These are phyloP conservation scores for Yponomeuta malinellus DNA, from an alignment of 2,888 invertebrate genomes.

Conservation along the genomic window DNA sequence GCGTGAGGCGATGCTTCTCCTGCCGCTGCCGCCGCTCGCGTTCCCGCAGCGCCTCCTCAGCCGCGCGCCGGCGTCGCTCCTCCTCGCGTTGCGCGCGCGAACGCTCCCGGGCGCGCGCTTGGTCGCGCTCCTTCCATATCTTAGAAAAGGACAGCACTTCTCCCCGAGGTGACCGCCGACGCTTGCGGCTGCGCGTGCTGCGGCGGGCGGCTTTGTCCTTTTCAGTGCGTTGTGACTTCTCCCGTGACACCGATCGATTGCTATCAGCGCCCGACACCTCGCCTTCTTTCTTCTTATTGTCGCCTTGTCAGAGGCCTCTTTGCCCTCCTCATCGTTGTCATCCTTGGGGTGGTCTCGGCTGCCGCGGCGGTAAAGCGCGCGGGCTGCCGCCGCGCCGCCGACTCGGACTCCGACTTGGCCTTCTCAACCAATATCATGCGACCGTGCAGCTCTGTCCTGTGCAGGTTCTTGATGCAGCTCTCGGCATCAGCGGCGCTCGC, in stretches of 20 bases:
- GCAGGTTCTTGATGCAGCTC: constrained; percentile 91
- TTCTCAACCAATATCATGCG: constrained; percentile 96
- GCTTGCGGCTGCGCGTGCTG: constrained; percentile 62
- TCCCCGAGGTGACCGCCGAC: constrained; percentile 68
- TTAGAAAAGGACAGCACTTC: constrained; percentile 87
- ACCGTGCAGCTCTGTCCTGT: constrained; percentile 95
- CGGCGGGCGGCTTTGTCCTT: constrained; percentile 58
- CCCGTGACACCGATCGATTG: constrained; percentile 49
- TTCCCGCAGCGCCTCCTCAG: constrained; percentile 76
- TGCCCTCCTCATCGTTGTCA: constrained; percentile 37
- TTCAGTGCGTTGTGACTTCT: constrained; percentile 67
- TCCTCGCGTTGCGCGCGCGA: constrained; percentile 87
- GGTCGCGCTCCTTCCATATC: constrained; percentile 86
- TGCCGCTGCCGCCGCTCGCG: constrained; percentile 62
- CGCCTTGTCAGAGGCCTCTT: constrained; percentile 36
- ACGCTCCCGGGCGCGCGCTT: constrained; percentile 83
- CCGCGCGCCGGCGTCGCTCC: constrained; percentile 86
- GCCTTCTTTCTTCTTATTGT: constrained; percentile 59
- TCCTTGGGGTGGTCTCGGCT: constrained; percentile 51
- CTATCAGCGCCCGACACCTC: constrained; percentile 60
- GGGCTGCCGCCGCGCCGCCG: constrained; percentile 54
- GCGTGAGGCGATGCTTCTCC: constrained; percentile 82
- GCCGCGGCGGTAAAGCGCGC: constrained; percentile 43
- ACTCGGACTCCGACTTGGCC: constrained; percentile 78
- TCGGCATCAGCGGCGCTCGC: constrained; percentile 91